Conservation (phyloP, 2,113 vertebrate genomes). For the Cynopterus brachyotis region DNA sequence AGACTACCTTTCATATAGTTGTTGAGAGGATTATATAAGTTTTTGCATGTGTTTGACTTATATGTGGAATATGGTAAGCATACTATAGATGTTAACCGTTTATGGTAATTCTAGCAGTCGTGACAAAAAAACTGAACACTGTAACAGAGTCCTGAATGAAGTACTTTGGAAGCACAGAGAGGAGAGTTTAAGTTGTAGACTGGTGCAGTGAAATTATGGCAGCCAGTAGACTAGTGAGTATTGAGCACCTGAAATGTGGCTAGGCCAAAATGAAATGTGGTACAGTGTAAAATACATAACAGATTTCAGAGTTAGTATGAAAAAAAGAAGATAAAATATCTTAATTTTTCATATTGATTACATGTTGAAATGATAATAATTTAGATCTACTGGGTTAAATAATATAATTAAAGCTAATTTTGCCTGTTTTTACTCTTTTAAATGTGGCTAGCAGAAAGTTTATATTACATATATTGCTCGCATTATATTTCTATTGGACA, state of each 20-base stretch:
- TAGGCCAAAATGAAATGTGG: background rate
- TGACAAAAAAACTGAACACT: background rate
- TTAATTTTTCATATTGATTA: conserved; percentile 35
- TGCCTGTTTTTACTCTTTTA: background rate
- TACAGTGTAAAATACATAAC: background rate
- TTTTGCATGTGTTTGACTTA: conserved; percentile 15
- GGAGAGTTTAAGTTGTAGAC: background rate
- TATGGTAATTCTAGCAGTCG: background rate
- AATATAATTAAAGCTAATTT: background rate
- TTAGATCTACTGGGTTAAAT: background rate
- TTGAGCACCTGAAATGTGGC: background rate
- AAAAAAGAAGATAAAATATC: background rate
- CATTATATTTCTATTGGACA: background rate
- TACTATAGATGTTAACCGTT: background rate
- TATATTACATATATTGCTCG: background rate
- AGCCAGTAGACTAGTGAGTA: background rate
- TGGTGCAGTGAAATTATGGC: background rate
- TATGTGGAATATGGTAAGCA: background rate
- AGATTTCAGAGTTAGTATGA: background rate
- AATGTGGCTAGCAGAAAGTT: background rate
- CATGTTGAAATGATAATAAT: background rate
- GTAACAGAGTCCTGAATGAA: background rate
- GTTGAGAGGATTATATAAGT: background rate
- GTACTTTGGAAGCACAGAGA: background rate
- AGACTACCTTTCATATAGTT: background rate